Evolutionary conservation across 2,797 vertebrate species (phyloP), one percentile per base, ranked within the genome.

Genomic region (Staurois parvus): DNA sequence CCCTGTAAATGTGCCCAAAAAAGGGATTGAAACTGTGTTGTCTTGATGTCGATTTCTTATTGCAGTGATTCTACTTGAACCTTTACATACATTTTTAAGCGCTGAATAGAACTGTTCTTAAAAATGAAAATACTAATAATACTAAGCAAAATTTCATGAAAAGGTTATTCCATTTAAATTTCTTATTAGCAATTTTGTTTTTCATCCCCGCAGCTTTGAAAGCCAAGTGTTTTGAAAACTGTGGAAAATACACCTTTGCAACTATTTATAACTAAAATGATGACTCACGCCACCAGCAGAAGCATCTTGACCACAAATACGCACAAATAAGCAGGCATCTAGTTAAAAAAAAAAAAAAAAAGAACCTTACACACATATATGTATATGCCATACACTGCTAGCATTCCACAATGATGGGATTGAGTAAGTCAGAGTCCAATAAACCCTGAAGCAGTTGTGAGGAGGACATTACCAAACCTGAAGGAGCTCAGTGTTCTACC

Each of bases 331-430:
- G 79, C 84, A 82, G 66, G 70, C 72, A 32, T 80, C 62, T 75
- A 70, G 84, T 79, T 68, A 76, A 80, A 42, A 67, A 78, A 79
- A 79, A 84, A 66, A 67, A 84, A 84, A 56, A 10, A 30, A 84
- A 56, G 3, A 30, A 37, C 6, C 32, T 29, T 48, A 67, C 34
- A 76, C 68, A 81, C 45, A 81, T 72, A 81, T 40, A 76, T 86
- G 74, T 70, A 76, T 76, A 72, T 64, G 68, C 75, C 62, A 32
- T 42, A 76, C 82, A 26, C 73, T 86, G 79, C 84, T 77, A 67
- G 74, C 82, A 83, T 82, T 69, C 85, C 85, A 86, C 85, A 86
- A 86, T 86, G 85, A 83, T 86, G 79, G 85, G 85, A 86, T 86
- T 86, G 85, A 86, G 78, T 78, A 75, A 85, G 72, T 77, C 62